These are phyloP conservation scores for Ladona fulva DNA, from an alignment of 1,140 invertebrate genomes.

Conservation along the genomic window DNA sequence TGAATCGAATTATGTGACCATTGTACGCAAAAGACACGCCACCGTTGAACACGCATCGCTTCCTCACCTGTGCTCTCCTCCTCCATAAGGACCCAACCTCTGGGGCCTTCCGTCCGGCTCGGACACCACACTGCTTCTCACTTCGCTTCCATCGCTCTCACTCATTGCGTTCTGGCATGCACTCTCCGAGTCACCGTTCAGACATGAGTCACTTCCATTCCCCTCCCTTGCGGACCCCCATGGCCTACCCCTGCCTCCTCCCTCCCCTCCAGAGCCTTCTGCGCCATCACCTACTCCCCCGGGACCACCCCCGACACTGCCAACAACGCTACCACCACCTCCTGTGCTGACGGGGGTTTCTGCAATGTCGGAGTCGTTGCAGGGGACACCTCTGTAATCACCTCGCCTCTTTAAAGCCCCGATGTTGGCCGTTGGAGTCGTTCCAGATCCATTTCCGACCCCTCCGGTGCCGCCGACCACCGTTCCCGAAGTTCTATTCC, in stretches of 20 bases:
- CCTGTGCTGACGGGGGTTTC: slow-evolving; percentile 28
- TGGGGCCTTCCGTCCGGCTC: neutral
- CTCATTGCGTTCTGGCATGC: neutral
- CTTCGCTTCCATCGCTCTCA: neutral
- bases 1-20: no score
- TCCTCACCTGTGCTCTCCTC: neutral
- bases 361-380: slow-evolving; percentile 44
- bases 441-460: slow-evolving; percentile 34
- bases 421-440: slow-evolving; percentile 15
- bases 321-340: slow-evolving; percentile 19
- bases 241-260: slow-evolving; percentile 31
- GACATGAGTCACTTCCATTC: neutral
- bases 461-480: slow-evolving; percentile 20
- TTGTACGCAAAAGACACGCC: no score
- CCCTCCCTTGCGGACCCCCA: neutral
- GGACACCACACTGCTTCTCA: slow-evolving; percentile 6
- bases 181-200: slow-evolving; percentile 12
- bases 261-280: slow-evolving; percentile 42
- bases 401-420: slow-evolving; percentile 38
- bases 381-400: slow-evolving; percentile 59
- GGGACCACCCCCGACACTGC: slow-evolving; percentile 28
- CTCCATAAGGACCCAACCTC: neutral
- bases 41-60: no score
- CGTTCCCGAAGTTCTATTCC: slow-evolving; percentile 16
- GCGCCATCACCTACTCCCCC: slow-evolving; percentile 35